Percentiles rank a stretch among this genome's conserved stretches.
Conservation (phyloP, 2,888 invertebrate genomes). For the Coelogynopora nodosa region DNA sequence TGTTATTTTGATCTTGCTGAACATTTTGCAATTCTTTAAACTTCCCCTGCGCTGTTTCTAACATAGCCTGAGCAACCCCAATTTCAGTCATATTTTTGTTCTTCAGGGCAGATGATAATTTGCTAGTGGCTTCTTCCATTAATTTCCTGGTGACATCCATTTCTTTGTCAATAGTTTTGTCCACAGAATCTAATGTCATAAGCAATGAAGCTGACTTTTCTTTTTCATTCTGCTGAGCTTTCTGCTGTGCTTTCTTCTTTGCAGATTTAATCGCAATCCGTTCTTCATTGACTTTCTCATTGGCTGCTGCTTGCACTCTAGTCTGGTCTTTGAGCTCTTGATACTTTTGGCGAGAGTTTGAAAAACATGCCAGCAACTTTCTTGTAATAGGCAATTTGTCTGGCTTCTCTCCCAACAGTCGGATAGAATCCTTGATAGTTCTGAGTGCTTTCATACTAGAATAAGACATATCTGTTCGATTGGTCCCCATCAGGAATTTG, state of each 20-base stretch:
- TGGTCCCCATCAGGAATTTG: slow-evolving; percentile 19
- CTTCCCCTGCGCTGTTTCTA: no score
- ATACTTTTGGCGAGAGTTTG: not conserved
- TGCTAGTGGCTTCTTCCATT: no score
- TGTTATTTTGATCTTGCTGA: no score
- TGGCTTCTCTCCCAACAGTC: slow-evolving; percentile 10
- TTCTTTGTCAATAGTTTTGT: no score
- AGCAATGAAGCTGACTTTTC: not conserved
- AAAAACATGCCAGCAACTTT: not conserved
- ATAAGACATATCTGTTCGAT: not conserved
- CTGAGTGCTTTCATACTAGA: slow-evolving; percentile 19
- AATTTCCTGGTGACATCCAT: no score
- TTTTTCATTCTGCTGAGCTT: not conserved
- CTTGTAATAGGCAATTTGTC: not conserved
- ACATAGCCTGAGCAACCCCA: no score
- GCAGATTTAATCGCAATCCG: not conserved
- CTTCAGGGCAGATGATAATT: no score
- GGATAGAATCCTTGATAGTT: slow-evolving; percentile 25
- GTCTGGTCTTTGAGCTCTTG: not conserved
- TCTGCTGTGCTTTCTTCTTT: no score
- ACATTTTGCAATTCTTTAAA: no score
- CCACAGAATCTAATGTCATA: no score
- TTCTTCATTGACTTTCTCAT: not conserved
- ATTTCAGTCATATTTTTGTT: no score
- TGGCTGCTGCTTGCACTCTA: not conserved